Evolutionary conservation across 2,113 vertebrate genomes (phyloP).

Genomic region (Bucco capensis): DNA sequence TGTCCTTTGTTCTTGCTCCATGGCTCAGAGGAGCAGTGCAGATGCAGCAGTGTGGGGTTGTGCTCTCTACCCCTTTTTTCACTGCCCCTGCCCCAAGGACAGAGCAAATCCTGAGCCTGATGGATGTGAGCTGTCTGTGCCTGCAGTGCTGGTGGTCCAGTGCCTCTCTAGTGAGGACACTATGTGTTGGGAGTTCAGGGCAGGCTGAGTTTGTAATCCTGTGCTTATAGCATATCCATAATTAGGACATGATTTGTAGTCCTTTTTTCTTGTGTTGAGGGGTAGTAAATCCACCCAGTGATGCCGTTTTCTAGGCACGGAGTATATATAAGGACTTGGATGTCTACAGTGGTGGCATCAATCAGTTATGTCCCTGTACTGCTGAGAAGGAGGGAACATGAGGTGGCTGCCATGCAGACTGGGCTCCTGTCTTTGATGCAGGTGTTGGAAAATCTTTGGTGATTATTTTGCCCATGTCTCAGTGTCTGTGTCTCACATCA

Average conservation of each 20-base stretch:
- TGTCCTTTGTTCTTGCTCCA: neutral
- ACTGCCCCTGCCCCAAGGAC: neutral
- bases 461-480: neutral
- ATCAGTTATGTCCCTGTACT: neutral
- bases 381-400: neutral
- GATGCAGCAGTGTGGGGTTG: neutral
- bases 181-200: rapidly evolving
- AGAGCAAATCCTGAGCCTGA: neutral
- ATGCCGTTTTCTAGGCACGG: neutral
- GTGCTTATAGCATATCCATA: neutral
- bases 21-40: neutral
- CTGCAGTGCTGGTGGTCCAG: neutral
- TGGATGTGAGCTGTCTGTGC: neutral
- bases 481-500: rapidly evolving
- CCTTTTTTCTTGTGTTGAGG: neutral
- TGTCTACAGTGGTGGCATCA: neutral
- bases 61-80: too few species aligned
- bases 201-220: neutral
- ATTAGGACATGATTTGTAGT: neutral
- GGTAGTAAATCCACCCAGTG: neutral
- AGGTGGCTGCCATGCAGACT: rapidly evolving
- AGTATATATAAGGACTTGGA: neutral
- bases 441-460: neutral
- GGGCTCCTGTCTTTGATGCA: neutral
- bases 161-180: neutral